Evolutionary conservation across 2,797 vertebrate genomes (phyloP).

Genomic region (Poeciliopsis gracilis): DNA sequence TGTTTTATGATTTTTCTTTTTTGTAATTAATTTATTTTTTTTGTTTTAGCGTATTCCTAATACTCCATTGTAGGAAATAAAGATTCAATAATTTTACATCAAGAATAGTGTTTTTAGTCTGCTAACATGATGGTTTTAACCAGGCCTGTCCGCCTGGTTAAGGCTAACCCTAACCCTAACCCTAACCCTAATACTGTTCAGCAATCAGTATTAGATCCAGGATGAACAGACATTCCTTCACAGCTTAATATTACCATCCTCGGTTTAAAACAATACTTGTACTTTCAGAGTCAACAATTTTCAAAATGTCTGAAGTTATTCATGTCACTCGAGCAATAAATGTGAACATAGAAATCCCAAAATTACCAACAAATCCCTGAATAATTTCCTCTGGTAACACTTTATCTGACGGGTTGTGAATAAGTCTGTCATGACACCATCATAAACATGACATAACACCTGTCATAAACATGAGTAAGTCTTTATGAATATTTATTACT

Average conservation of each 20-base stretch:
- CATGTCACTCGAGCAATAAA: background rate
- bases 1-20: too few species aligned
- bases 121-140: background rate
- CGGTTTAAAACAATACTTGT: background rate
- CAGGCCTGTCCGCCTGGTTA: background rate
- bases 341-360: background rate
- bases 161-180: too few species aligned
- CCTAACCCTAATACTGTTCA: too few species aligned
- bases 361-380: background rate
- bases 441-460: too few species aligned
- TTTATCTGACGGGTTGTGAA: too few species aligned
- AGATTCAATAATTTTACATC: background rate
- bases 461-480: too few species aligned
- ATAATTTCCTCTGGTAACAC: background rate
- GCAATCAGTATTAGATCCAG: background rate
- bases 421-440: too few species aligned
- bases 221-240: background rate
- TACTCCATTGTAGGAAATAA: background rate
- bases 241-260: background rate
- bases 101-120: background rate
- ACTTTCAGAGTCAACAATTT: background rate
- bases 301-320: background rate
- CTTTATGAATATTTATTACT: too few species aligned
- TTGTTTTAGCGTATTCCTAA: too few species aligned
- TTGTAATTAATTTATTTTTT: too few species aligned